Conservation (phyloP, 2,797 vertebrate genomes). For the Trichosurus vulpecula region DNA sequence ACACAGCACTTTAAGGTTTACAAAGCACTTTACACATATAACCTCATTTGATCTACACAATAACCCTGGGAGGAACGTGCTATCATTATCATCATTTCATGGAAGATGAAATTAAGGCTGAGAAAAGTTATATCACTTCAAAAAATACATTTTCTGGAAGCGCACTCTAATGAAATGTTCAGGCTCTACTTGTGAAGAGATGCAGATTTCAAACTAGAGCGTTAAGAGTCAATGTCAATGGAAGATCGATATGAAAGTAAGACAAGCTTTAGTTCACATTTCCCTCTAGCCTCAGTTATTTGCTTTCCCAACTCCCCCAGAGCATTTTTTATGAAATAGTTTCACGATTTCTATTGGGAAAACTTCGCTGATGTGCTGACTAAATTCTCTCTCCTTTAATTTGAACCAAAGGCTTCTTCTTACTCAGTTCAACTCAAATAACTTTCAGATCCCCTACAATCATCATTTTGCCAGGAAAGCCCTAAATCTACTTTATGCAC, state of each 20-base stretch:
- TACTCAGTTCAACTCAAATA: background rate
- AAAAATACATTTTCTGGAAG: background rate
- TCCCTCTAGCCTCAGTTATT: background rate
- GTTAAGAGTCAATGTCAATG: background rate
- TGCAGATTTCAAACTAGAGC: background rate
- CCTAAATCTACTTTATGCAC: background rate
- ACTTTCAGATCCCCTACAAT: background rate
- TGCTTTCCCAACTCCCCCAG: background rate
- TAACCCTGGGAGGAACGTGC: background rate
- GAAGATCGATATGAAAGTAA: background rate
- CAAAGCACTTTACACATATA: background rate
- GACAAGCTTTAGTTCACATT: background rate
- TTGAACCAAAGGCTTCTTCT: background rate
- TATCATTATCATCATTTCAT: background rate
- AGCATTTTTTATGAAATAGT: background rate
- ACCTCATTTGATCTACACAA: background rate
- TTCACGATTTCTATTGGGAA: slow-evolving; percentile 9
- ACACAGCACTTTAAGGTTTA: background rate
- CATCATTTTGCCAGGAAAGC: background rate
- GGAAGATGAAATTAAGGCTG: background rate
- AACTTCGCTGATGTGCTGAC: background rate
- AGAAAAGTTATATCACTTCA: background rate
- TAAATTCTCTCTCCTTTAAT: slow-evolving; percentile 10
- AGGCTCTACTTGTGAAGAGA: background rate
- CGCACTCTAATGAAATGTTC: background rate